Base-by-base conservation (phyloP, 64 coral and sea anemone species). In the Actinia tenebrosa region DNA sequence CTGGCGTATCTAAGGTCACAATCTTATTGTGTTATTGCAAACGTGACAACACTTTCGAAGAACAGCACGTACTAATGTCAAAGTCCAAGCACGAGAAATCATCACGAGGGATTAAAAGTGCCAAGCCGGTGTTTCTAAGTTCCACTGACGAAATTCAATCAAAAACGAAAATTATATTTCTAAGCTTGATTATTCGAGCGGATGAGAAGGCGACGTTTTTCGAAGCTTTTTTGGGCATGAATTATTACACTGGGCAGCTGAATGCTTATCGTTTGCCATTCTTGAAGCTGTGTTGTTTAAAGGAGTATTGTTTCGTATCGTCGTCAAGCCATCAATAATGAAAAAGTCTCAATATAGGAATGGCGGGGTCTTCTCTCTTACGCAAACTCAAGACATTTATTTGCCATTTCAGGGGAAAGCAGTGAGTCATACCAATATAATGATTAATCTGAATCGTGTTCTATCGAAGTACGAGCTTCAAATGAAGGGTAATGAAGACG, bases 331-430 rank as follows among this genome's bases (percentile, higher is more conserved):
- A 10, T 6, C 27, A 26, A 58, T 16, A 13, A 75, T 75, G 69
- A 75, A 75, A 75, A 75, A 75, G 26, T 27, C 69, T 75, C 69
- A 26, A 30, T 14, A 10, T 15, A 25, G 13, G n/a, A 26, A 75
- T 75, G 69, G 69, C 69, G 27, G 26, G n/a, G 25, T 75, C 3
- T 82, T 69, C 16, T 71, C 54, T 16, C 77, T 84, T 19, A 88
- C 72, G 16, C 87, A 84, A 71, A 82, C 91, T 93, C 86, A 96
- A 80, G 85, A 90, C 13, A 27, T 96, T 88, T 93, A 93, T 93
- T 60, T 96, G 60, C 86, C 89, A 85, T 85, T 84, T 80, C 94
- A 96, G 94, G 75, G 84, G 20, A 89, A 92, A 80, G 94, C 91
- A 61, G 94, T 96, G 42, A 92, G 90, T 1, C 82, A 89, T 17